These are phyloP conservation scores for Micropoecilia bifurca DNA, from an alignment of 2,797 vertebrate species.

Conservation along the genomic window DNA sequence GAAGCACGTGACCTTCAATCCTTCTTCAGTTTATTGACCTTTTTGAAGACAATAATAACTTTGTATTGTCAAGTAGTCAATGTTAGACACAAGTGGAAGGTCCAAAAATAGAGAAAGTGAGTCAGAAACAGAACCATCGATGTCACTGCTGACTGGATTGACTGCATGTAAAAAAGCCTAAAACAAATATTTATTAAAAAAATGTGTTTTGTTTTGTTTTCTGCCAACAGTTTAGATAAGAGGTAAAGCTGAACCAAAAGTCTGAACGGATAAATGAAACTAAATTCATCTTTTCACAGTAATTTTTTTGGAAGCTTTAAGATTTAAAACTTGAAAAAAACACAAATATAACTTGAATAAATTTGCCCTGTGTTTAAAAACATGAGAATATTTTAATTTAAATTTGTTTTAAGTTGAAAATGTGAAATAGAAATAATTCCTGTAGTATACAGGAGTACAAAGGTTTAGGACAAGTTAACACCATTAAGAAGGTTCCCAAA, in stretches of 20 bases:
- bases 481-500: neutral
- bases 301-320: neutral
- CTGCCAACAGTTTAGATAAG: neutral
- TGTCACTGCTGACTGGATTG: neutral
- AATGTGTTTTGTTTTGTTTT: neutral
- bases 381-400: neutral
- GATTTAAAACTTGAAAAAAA: neutral
- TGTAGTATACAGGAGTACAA: neutral
- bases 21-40: neutral
- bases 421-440: neutral
- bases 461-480: too few species aligned
- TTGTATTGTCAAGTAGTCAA: neutral
- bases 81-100: neutral
- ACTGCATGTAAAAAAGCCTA: neutral
- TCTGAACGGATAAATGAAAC: neutral
- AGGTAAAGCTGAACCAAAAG: neutral
- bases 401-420: neutral
- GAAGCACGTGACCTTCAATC: neutral
- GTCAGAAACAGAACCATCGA: neutral
- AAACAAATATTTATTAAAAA: neutral
- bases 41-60: conserved; percentile 2
- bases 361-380: neutral
- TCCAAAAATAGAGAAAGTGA: neutral
- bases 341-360: neutral
- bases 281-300: neutral